Evolutionary conservation across 1,140 invertebrate genomes (phyloP).

Genomic region (Pseudomyrmex cubaensis): DNA sequence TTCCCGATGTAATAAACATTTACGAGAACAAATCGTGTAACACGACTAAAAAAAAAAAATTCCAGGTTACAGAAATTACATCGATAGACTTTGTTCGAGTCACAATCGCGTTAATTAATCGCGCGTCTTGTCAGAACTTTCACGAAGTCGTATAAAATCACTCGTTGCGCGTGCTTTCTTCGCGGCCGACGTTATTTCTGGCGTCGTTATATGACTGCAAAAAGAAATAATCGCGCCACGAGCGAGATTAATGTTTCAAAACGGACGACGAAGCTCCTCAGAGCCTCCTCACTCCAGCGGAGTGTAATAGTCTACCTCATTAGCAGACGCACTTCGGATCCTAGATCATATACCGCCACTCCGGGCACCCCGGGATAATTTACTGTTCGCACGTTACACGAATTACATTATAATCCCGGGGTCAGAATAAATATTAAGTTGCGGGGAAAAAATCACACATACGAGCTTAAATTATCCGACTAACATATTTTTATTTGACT

Average conservation of each 20-base stretch:
- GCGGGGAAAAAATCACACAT: neutral
- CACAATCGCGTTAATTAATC: conserved; percentile 14
- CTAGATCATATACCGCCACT: conserved; percentile 49
- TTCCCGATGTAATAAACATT: too few relatives aligned
- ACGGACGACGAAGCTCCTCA: conserved; percentile 9
- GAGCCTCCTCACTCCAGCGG: neutral
- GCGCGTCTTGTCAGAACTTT: conserved; percentile 21
- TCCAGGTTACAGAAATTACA: neutral
- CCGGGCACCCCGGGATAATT: conserved; percentile 39
- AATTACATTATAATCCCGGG: conserved; percentile 21
- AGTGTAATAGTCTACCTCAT: conserved; percentile 51
- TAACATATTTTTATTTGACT: too few relatives aligned
- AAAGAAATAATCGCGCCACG: conserved; percentile 36
- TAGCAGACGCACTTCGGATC: conserved; percentile 53
- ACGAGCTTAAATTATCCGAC: neutral
- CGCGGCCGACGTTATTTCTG: conserved; percentile 36
- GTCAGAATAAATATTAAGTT: neutral
- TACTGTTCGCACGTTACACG: conserved; percentile 49
- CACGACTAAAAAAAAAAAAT: too few relatives aligned
- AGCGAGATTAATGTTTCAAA: conserved; percentile 52
- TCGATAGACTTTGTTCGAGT: neutral
- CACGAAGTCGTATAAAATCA: conserved; percentile 10
- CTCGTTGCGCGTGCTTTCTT: conserved; percentile 8
- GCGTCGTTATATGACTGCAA: conserved; percentile 41
- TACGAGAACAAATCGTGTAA: too few relatives aligned